Base-by-base conservation (phyloP, 2,113 vertebrate genomes). In the Poeciliopsis occidentalis region DNA sequence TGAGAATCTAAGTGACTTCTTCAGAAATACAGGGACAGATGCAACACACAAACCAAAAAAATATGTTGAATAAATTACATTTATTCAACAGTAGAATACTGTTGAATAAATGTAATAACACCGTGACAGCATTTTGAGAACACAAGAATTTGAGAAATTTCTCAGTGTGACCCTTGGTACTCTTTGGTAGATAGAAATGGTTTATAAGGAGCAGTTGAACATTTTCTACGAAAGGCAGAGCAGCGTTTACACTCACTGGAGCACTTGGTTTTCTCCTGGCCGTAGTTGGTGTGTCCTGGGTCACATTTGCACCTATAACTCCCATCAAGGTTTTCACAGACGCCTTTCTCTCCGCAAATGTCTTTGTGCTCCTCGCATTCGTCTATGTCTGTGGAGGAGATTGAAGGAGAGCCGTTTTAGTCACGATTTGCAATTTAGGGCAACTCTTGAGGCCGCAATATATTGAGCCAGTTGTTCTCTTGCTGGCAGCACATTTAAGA, bases 261-360 rank as follows among this genome's bases (percentile, higher is more conserved):
- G 69, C 94, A 95, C 17, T 63, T 83, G 5, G 78, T 90, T 47
- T 57, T 77, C 32, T 85, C 1, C 0, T 69, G 81, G 30, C 86
- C 88, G 24, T 91, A 94, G 76, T 85, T 93, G 64, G 87, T 94
- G 90, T 83, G 90, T 69, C 94, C 94, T 24, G 60, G 0, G 12
- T 12, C 1, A 75, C 94, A 95, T 0, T 6, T 30, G 66, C 94
- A 95, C 70, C 4, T 47, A 76, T 90, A 95, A 71, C 90, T 88
- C 27, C 94, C 92, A 0, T 57, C 0, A 1, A 17, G 0, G 67
- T 95, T 95, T 22, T 0, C 0, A 60, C 94, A 95, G 3, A 0
- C 30, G 1, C 89, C 93, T 1, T 71, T 22, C 11, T 6, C 1
- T 60, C 93, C 93, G 64, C 94, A 95, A 30, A 91, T 47, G 5